phyloP scores from a whole-genome alignment of 2,113 vertebrate species.

The Ascaphus truei region DNA sequence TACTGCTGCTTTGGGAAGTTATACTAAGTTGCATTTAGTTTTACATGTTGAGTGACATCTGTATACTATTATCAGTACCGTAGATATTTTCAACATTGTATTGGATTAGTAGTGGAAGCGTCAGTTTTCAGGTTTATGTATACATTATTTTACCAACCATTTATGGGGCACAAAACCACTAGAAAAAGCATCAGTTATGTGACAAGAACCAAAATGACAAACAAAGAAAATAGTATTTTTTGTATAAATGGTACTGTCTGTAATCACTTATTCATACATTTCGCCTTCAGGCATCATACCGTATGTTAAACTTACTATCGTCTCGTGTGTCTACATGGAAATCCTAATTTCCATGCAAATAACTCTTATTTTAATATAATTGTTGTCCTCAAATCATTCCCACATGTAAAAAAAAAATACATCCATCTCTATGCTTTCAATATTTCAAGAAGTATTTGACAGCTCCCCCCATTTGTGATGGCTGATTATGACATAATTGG shows the following conservation, averaged over 20 bases:
- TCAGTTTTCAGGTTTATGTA: not conserved
- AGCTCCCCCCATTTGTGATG: not conserved
- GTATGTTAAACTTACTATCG: not conserved
- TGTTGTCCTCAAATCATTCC: not conserved
- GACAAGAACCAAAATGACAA: not conserved
- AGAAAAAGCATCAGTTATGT: not conserved
- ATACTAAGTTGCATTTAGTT: not conserved
- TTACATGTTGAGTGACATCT: constrained; percentile 13
- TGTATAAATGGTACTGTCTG: not conserved
- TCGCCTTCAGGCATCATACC: not conserved
- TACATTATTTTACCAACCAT: not conserved
- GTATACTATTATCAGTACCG: not conserved
- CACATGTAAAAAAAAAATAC: constrained; percentile 9
- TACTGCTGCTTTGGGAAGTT: no score
- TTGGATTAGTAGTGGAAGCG: not conserved
- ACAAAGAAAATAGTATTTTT: not conserved
- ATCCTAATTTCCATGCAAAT: constrained; percentile 25
- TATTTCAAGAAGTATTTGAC: not conserved
- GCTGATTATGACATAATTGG: not conserved
- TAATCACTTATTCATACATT: constrained; percentile 2
- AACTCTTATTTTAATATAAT: constrained; percentile 12
- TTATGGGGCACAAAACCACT: not conserved
- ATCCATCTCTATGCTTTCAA: no score
- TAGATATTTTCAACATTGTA: not conserved
- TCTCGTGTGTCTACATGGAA: not conserved